These are phyloP conservation scores for Conchocele bisecta DNA, from an alignment of 2,888 invertebrate species.

Conservation along the genomic window DNA sequence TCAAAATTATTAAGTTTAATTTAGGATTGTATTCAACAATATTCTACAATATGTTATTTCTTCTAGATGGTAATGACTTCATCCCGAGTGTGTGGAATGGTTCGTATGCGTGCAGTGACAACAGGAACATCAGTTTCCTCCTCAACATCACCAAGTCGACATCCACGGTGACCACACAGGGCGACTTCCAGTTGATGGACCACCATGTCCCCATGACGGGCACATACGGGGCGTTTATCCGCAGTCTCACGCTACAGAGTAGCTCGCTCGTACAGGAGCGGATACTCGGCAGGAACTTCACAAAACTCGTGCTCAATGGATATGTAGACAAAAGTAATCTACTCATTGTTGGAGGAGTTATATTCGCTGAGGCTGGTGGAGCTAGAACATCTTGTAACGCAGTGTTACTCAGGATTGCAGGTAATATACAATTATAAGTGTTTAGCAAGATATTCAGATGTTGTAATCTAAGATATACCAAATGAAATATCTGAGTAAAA, in stretches of 20 bases:
- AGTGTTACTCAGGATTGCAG: conserved; percentile 33
- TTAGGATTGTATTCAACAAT: too few relatives aligned
- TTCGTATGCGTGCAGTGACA: conserved; percentile 40
- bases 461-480: too few relatives aligned
- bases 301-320: conserved; percentile 48
- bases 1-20: too few relatives aligned
- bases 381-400: conserved; percentile 20
- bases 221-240: conserved; percentile 27
- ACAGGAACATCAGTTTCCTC: conserved; percentile 21
- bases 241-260: conserved; percentile 37
- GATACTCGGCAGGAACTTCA: conserved; percentile 41
- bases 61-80: conserved; percentile 32
- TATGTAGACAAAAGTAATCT: conserved; percentile 14
- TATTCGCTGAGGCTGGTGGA: conserved; percentile 22
- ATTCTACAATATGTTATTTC: too few relatives aligned
- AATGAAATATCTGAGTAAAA: too few relatives aligned
- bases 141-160: conserved; percentile 48
- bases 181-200: too few relatives aligned
- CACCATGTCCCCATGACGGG: conserved; percentile 42
- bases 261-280: conserved; percentile 11
- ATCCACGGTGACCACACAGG: too few relatives aligned
- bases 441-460: too few relatives aligned
- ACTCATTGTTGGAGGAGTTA: conserved; percentile 43
- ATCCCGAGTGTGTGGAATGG: conserved; percentile 54
- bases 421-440: too few relatives aligned